phyloP scores from a whole-genome alignment of 2,888 invertebrate species.

The Melanostoma scalare region DNA sequence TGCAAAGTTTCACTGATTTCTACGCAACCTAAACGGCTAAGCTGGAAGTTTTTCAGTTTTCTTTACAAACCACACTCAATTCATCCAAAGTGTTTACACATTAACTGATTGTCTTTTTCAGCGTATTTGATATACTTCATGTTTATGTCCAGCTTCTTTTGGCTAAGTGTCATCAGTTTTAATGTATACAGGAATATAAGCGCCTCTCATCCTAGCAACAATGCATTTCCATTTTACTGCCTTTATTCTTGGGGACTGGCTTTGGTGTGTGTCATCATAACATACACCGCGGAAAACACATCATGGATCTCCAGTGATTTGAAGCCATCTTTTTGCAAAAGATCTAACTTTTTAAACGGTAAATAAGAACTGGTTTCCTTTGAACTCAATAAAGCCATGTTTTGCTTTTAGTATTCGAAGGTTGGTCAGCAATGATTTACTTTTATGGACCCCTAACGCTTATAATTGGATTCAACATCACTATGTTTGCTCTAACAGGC shows the following conservation, averaged over 20 bases:
- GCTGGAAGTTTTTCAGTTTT: too few species aligned
- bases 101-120: too few species aligned
- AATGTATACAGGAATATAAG: too few species aligned
- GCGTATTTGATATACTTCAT: too few species aligned
- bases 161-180: too few species aligned
- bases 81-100: too few species aligned
- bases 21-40: too few species aligned
- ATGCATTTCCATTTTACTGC: constrained; percentile 84
- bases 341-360: constrained; percentile 85
- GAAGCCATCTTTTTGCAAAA: constrained; percentile 84
- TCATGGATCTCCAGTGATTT: constrained; percentile 74
- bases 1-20: too few species aligned
- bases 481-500: constrained; percentile 80
- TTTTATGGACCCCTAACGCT: constrained; percentile 79
- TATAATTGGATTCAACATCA: constrained; percentile 78
- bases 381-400: background rate
- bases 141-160: too few species aligned
- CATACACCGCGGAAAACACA: constrained; percentile 78
- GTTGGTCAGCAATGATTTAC: constrained; percentile 79
- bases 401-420: constrained; percentile 74
- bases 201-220: too few species aligned
- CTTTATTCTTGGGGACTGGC: constrained; percentile 80
- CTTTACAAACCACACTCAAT: too few species aligned
- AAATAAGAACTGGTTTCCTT: background rate
- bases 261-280: constrained; percentile 75